Evolutionary conservation across 2,113 vertebrate genomes (phyloP).

Genomic region (Cololabis saira): DNA sequence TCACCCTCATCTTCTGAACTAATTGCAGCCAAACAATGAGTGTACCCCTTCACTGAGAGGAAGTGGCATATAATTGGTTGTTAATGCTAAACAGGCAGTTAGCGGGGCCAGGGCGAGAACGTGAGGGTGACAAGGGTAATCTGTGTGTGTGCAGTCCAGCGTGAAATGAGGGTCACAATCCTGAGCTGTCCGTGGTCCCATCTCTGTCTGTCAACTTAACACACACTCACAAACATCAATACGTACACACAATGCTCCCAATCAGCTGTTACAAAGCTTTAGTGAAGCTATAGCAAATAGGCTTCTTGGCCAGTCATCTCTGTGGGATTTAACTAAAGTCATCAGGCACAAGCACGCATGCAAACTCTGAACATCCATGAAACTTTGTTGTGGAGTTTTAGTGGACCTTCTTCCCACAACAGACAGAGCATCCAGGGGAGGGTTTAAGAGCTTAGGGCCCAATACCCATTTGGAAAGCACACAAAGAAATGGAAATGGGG

Average conservation of each 20-base stretch:
- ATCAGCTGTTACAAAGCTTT: constrained; percentile 53
- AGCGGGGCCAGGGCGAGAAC: constrained; percentile 26
- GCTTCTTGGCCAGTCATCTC: constrained; percentile 54
- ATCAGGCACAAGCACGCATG: constrained; percentile 31
- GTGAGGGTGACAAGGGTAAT: constrained; percentile 14
- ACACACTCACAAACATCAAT: constrained; percentile 30
- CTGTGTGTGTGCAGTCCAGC: constrained; percentile 32
- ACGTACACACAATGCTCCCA: constrained; percentile 25
- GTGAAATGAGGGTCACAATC: constrained; percentile 57
- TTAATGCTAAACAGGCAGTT: constrained; percentile 66
- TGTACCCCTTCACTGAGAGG: constrained; percentile 46
- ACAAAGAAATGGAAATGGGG: constrained; percentile 31
- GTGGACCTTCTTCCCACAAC: constrained; percentile 53
- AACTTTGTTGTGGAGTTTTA: constrained; percentile 53
- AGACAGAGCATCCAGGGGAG: constrained; percentile 53
- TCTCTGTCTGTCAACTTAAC: constrained; percentile 42
- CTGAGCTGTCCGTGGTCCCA: constrained; percentile 36
- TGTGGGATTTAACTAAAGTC: constrained; percentile 56
- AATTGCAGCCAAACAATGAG: constrained; percentile 51
- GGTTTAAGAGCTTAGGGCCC: constrained; percentile 67
- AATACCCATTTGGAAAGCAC: constrained; percentile 58
- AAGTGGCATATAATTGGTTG: constrained; percentile 69
- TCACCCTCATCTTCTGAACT: constrained; percentile 16
- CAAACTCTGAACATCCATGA: constrained; percentile 36
- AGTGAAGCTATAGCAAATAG: constrained; percentile 44